Evolutionary conservation across 2,113 vertebrate genomes (phyloP), one percentile per base, ranked within the genome.

Genomic region (Rhizomys pruinosus): DNA sequence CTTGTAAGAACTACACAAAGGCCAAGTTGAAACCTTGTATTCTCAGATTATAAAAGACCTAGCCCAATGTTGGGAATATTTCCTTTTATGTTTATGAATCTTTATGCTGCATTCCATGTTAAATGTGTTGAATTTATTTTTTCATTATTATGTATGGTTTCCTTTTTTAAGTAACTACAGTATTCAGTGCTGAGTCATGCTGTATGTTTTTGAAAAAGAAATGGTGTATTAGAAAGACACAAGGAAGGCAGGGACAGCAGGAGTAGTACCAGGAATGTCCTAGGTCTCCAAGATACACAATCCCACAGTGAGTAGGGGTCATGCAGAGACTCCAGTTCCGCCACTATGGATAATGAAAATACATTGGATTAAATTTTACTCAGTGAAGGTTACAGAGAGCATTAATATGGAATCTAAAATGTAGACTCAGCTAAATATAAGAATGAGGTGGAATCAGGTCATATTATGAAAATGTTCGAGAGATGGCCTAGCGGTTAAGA

Each of bases 51-150:
- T 29, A 92, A 52, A 63, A 87, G 11, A n/a, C 3, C 12, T 44
- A 29, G 90, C 5, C 7, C 20, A 61, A 94, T 68, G n/a, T 4
- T 63, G 7, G 32, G 68, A 82, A 23, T 77, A 22, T 69, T 61
- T 22, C n/a, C 4, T 86, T 78, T 89, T 88, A 57, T 72, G 42
- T 55, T 59, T 73, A 73, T 64, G 25, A 29, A 3, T 77, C 42
- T 93, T 91, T 72, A 59, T 22, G 66, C n/a, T 76, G 2, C 57
- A 64, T 64, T 47, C 23, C 12, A 87, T 76, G 86, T 61, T 64
- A 72, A 84, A 19, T 92, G n/a, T 68, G 25, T 71, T 86, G 32
- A 84, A 68, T 76, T 96, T 92, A 82, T 80, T 85, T 89, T 94
- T 71, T 37, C 69, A 7, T 82, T 78, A 16, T 91, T 72, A 87